These are phyloP conservation scores for Pogoniulus pusillus DNA, from an alignment of 2,797 vertebrate genomes.

Conservation along the genomic window DNA sequence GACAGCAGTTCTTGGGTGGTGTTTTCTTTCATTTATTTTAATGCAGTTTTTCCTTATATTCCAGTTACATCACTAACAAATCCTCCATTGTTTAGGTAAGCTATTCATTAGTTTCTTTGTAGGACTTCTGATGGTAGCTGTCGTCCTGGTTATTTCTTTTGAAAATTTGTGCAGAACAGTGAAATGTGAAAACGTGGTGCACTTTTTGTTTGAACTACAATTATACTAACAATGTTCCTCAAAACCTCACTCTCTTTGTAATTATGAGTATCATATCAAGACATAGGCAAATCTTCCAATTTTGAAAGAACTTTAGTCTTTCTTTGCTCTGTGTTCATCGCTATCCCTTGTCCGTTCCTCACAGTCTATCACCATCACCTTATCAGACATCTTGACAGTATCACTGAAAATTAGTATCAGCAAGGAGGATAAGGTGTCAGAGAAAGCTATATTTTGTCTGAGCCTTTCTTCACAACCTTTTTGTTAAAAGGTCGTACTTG, in stretches of 20 bases:
- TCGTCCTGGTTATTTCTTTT: not conserved
- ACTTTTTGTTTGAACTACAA: not conserved
- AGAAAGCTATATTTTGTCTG: not conserved
- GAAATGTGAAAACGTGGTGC: not conserved
- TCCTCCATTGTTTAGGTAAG: not conserved
- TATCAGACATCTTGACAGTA: not conserved
- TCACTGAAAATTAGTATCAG: constrained; percentile 12
- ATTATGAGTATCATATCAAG: not conserved
- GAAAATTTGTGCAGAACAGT: not conserved
- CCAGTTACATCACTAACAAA: not conserved
- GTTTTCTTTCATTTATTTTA: not conserved
- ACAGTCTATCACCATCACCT: not conserved
- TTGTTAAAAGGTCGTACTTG: constrained; percentile 37
- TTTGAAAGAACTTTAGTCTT: not conserved
- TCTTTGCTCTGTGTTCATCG: not conserved
- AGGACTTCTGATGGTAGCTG: not conserved
- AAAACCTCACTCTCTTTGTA: not conserved
- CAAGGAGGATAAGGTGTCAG: not conserved
- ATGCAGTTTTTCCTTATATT: not conserved
- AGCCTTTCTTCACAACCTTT: constrained; percentile 11
- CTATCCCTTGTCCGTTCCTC: not conserved
- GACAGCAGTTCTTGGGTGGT: not conserved
- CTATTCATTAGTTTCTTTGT: not conserved
- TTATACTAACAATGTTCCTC: not conserved
- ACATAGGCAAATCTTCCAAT: not conserved